Percentiles rank a stretch among this genome's conserved stretches.
phyloP scores from a whole-genome alignment of 2,797 vertebrate genomes.

The Chelon auratus region DNA sequence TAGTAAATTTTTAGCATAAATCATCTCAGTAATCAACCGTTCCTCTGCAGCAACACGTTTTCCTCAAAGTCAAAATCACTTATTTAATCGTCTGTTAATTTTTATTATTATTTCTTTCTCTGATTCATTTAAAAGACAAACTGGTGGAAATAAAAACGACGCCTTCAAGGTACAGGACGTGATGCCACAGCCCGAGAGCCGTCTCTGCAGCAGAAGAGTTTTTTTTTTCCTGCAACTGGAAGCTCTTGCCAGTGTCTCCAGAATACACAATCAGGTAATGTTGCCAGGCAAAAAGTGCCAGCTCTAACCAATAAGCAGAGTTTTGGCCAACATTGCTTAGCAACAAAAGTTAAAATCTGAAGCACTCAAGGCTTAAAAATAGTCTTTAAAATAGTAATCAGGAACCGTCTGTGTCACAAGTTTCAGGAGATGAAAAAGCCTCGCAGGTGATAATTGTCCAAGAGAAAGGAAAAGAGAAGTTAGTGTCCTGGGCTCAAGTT shows the following conservation, averaged over 20 bases:
- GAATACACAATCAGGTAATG: constrained; percentile 78
- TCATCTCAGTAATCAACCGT: not conserved
- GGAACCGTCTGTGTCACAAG: constrained; percentile 48
- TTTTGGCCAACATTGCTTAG: constrained; percentile 81
- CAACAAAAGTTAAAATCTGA: constrained; percentile 79
- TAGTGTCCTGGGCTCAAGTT: not conserved
- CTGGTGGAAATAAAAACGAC: constrained; percentile 7
- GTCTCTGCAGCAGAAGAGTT: no score
- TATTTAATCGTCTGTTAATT: not conserved
- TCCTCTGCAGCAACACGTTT: not conserved
- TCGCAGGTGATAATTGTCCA: constrained; percentile 2
- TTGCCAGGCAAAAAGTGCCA: constrained; percentile 75
- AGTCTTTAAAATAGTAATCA: constrained; percentile 72
- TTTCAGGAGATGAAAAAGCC: constrained; percentile 40
- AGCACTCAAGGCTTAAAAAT: constrained; percentile 67
- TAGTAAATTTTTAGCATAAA: no score
- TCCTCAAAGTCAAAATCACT: not conserved
- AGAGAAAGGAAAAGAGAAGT: constrained; percentile 11
- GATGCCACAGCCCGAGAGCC: constrained; percentile 30
- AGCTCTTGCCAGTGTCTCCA: constrained; percentile 67
- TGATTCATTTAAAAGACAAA: constrained; percentile 13
- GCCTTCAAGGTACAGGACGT: constrained; percentile 14
- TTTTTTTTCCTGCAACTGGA: constrained; percentile 60
- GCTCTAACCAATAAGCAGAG: constrained; percentile 75
- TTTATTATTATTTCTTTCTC: not conserved